Evolutionary conservation across 2,797 vertebrate species (phyloP).

Genomic region (Holocentrus rufus): DNA sequence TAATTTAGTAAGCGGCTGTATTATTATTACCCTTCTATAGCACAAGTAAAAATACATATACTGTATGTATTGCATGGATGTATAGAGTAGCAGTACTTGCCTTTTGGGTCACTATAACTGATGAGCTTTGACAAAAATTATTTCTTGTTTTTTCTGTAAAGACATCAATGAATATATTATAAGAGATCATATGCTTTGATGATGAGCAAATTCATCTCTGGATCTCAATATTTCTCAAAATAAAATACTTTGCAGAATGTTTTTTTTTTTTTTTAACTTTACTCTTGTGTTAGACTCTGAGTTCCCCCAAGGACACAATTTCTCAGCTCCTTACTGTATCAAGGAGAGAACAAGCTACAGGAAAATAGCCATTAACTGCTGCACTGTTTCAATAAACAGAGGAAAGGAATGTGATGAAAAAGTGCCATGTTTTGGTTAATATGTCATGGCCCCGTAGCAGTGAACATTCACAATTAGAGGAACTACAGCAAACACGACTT

Average conservation of each 20-base stretch:
- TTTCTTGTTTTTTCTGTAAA: too few relatives aligned
- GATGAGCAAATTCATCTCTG: neutral
- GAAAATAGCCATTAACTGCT: slow-evolving; percentile 28
- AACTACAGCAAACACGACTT: slow-evolving; percentile 21
- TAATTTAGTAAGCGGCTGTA: neutral
- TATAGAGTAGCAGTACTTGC: too few relatives aligned
- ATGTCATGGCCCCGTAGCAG: slow-evolving; percentile 36
- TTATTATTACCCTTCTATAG: neutral
- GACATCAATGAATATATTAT: neutral
- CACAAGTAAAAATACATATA: too few relatives aligned
- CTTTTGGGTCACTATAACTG: too few relatives aligned
- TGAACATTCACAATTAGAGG: slow-evolving; percentile 28
- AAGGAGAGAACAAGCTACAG: slow-evolving; percentile 46
- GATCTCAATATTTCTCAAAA: neutral
- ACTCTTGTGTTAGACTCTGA: slow-evolving; percentile 22
- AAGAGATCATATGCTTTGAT: neutral
- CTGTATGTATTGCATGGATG: too few relatives aligned
- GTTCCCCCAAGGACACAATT: slow-evolving; percentile 45
- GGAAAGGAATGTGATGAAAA: slow-evolving; percentile 13
- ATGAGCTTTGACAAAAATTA: too few relatives aligned
- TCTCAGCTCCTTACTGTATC: slow-evolving; percentile 50
- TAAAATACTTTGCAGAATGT: neutral
- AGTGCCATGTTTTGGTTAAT: slow-evolving; percentile 19
- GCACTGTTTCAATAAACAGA: slow-evolving; percentile 15
- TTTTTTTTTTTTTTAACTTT: slow-evolving; percentile 25